Evolutionary conservation across 2,888 invertebrate genomes (phyloP).

Genomic region (Cheilosia soror): DNA sequence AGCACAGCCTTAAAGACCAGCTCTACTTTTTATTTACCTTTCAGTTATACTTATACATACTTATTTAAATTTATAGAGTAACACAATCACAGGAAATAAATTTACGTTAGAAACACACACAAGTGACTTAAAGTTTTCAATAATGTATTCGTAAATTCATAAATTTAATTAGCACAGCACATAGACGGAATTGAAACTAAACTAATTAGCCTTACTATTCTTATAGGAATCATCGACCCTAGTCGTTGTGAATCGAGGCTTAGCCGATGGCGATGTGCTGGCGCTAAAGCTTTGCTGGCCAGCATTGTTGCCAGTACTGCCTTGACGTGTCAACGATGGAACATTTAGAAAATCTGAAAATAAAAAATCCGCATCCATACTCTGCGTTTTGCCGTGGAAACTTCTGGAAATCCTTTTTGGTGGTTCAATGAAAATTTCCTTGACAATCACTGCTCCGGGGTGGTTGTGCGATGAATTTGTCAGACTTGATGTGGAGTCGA

Average conservation of each 20-base stretch:
- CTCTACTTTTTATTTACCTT: conserved; percentile 25
- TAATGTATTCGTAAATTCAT: conserved; percentile 29
- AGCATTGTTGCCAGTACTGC: conserved; percentile 69
- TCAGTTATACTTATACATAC: conserved; percentile 1
- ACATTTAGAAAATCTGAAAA: conserved; percentile 81
- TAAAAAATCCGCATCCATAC: conserved; percentile 82
- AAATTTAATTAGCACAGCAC: conserved; percentile 28
- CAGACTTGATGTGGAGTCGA: conserved; percentile 75
- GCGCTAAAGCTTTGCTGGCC: conserved; percentile 62
- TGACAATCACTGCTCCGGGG: conserved; percentile 84
- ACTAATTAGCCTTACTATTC: conserved; percentile 41
- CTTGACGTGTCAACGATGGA: conserved; percentile 77
- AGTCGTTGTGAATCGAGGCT: conserved; percentile 77
- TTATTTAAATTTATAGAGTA: conserved; percentile 23
- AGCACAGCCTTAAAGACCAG: conserved; percentile 59
- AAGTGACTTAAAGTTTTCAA: conserved; percentile 6
- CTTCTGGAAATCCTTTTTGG: conserved; percentile 84
- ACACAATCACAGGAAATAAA: conserved; percentile 65
- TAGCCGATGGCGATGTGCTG: conserved; percentile 77
- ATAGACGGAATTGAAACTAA: conserved; percentile 39
- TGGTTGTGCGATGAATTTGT: conserved; percentile 78
- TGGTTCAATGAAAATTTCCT: conserved; percentile 85
- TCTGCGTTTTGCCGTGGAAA: conserved; percentile 82
- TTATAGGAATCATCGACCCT: conserved; percentile 77
- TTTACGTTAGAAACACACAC: conserved; percentile 27